Conservation (phyloP, 2,797 vertebrate species). For the Lepidocolaptes lacrymiger region DNA sequence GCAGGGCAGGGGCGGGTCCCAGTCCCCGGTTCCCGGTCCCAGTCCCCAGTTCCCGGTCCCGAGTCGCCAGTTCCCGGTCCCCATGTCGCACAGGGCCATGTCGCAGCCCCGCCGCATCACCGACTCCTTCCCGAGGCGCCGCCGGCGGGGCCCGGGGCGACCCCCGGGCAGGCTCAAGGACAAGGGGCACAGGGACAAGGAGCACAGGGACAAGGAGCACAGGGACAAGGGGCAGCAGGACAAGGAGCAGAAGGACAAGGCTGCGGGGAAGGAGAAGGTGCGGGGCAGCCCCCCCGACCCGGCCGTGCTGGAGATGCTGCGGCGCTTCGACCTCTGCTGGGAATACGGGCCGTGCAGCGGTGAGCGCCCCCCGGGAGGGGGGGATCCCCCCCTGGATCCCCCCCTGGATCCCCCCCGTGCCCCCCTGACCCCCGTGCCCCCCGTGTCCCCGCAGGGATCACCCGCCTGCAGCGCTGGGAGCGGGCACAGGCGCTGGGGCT, state of each 20-base stretch:
- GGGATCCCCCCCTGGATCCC: too few species aligned
- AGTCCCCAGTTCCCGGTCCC: not conserved
- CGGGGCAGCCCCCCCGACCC: not conserved
- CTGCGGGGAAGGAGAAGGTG: not conserved
- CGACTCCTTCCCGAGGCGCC: not conserved
- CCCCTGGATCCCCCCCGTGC: too few species aligned
- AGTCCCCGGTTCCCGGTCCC: not conserved
- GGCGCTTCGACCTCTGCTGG: not conserved
- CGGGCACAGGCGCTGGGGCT: not conserved
- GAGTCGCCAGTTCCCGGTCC: not conserved
- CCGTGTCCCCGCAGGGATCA: not conserved
- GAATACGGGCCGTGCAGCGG: not conserved
- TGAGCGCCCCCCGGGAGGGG: not conserved
- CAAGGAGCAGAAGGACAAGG: not conserved
- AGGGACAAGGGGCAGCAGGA: not conserved
- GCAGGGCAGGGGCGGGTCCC: not conserved
- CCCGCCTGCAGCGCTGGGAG: constrained; percentile 10
- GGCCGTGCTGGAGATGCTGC: constrained; percentile 4
- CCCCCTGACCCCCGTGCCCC: not conserved
- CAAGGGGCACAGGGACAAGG: not conserved
- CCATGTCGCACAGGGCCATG: not conserved
- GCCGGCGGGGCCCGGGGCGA: not conserved
- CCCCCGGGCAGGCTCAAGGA: not conserved
- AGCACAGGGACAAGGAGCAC: too few species aligned
- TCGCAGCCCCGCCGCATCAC: not conserved